Conservation (phyloP, 2,888 invertebrate species). For the Clitarchus hookeri region DNA sequence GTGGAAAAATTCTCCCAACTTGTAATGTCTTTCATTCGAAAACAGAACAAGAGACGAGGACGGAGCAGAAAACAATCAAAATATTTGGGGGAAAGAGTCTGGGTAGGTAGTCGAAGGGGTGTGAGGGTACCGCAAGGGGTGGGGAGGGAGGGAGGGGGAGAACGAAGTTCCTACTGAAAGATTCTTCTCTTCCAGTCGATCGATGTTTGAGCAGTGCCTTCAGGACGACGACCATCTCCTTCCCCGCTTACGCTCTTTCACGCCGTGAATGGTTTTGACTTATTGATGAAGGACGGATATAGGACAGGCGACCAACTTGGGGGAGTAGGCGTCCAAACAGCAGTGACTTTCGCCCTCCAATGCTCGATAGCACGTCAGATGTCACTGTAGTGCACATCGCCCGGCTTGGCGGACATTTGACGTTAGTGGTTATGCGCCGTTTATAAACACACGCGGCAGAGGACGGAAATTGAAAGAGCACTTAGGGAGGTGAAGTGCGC, state of each 20-base stretch:
- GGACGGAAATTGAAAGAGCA: too few relatives aligned
- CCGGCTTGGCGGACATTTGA: too few relatives aligned
- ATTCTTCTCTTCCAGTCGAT: constrained; percentile 14
- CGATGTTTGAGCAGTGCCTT: neutral
- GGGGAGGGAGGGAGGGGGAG: neutral
- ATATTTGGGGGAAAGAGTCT: neutral
- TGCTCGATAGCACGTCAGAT: too few relatives aligned
- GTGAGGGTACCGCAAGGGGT: too few relatives aligned
- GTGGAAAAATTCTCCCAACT: neutral
- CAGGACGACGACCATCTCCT: neutral
- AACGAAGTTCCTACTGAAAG: neutral
- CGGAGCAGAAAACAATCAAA: neutral
- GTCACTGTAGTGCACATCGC: too few relatives aligned
- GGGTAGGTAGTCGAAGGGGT: too few relatives aligned
- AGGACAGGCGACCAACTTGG: too few relatives aligned
- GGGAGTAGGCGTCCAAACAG: too few relatives aligned
- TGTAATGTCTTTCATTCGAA: neutral
- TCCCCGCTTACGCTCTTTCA: neutral
- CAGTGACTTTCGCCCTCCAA: too few relatives aligned
- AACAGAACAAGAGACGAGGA: neutral
- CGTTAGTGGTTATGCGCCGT: too few relatives aligned
- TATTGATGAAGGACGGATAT: neutral
- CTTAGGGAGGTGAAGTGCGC: too few relatives aligned
- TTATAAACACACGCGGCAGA: too few relatives aligned
- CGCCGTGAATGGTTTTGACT: neutral